A percentile compares a stretch with the other conserved stretches of the same genome.
These are phyloP conservation scores for Lasioglossum calceatum DNA, from an alignment of 2,888 invertebrate species.

Conservation along the genomic window DNA sequence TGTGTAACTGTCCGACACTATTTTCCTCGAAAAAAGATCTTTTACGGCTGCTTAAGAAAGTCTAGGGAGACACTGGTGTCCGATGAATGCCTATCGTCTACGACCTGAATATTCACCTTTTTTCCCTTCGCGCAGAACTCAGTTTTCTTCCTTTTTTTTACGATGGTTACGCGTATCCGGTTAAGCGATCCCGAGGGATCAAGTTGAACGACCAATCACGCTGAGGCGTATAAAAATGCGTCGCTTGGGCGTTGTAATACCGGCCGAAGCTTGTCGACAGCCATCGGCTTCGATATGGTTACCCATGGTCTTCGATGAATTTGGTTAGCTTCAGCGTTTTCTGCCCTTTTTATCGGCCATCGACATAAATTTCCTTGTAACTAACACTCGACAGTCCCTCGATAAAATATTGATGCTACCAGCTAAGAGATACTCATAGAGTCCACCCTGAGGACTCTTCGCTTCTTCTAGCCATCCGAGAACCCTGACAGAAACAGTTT, in stretches of 20 bases:
- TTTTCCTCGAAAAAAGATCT: neutral
- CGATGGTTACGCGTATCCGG: constrained; percentile 76
- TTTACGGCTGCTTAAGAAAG: constrained; percentile 33
- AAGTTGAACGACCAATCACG: constrained; percentile 76
- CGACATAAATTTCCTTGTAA: constrained; percentile 15
- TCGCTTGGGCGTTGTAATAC: constrained; percentile 79
- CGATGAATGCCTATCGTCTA: neutral
- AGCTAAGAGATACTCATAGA: neutral
- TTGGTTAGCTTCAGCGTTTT: constrained; percentile 44
- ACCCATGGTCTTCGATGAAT: constrained; percentile 34
- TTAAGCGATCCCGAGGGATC: constrained; percentile 80
- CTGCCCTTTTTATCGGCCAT: constrained; percentile 25
- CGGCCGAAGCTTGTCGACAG: constrained; percentile 70
- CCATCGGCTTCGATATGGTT: constrained; percentile 45
- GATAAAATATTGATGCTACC: neutral
- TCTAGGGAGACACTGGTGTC: neutral
- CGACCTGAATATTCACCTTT: constrained; percentile 45
- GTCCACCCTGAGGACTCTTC: neutral
- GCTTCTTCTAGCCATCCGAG: neutral
- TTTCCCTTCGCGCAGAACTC: neutral
- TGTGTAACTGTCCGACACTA: constrained; percentile 13
- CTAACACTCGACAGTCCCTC: neutral
- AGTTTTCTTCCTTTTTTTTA: constrained; percentile 53
- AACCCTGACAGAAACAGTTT: neutral
- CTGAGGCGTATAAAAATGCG: constrained; percentile 77